phyloP scores from a whole-genome alignment of 2,797 vertebrate genomes.

The Trachurus trachurus region DNA sequence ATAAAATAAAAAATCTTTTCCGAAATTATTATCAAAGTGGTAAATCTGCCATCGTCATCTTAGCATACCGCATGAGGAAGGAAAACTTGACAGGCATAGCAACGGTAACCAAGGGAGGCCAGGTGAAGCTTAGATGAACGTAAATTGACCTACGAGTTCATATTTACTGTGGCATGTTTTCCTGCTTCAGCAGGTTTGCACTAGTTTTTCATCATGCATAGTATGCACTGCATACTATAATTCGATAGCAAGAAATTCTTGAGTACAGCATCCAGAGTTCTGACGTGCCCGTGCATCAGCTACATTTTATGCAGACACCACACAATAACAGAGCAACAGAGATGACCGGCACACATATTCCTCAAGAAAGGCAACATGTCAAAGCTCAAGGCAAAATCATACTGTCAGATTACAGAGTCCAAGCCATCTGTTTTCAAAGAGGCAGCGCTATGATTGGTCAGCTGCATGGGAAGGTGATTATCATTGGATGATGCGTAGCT shows the following conservation, averaged over 20 bases:
- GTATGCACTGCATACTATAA: too few species aligned
- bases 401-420: constrained; percentile 50
- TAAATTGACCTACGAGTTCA: not conserved
- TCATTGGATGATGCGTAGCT: constrained; percentile 29
- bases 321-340: not conserved
- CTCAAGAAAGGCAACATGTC: constrained; percentile 18
- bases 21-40: not conserved
- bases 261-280: not conserved
- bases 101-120: not conserved
- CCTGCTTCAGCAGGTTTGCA: constrained; percentile 16
- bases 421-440: constrained; percentile 66
- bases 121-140: not conserved
- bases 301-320: constrained; percentile 26
- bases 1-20: not conserved
- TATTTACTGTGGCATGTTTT: not conserved
- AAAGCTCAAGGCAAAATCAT: constrained; percentile 48
- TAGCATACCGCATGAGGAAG: constrained; percentile 1
- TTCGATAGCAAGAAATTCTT: not conserved
- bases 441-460: constrained; percentile 62
- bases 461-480: constrained; percentile 48
- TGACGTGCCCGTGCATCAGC: not conserved
- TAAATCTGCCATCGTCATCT: not conserved
- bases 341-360: constrained; percentile 41
- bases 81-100: not conserved
- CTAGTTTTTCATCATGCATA: not conserved